Evolutionary conservation across 2,113 vertebrate genomes (phyloP), one percentile per base, ranked within the genome.

Genomic region (Xiphias gladius): DNA sequence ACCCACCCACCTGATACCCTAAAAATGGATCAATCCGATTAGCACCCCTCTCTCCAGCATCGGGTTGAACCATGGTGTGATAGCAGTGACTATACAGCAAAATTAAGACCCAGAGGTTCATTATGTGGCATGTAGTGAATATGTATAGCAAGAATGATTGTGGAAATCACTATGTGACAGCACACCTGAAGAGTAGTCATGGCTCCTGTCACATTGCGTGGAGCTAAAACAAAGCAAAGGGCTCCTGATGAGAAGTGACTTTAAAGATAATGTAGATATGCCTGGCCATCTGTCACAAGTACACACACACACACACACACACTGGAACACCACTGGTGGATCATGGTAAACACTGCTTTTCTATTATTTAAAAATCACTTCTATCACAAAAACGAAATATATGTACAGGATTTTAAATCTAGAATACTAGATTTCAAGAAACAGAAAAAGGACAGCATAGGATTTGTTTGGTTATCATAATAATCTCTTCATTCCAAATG

Each of bases 151-250:
- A 84, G 69, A 73, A 83, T 84, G 85, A 87, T 86, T 83, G 79
- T 85, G 77, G 84, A 69, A 80, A 57, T 89, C 84, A 76, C 84
- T 81, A 88, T 80, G 70, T 79, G 82, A 65, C 84, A 66, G 86
- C 88, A 91, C 92, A 91, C 89, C 91, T 94, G 89, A 90, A 92
- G 91, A 92, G 80, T 86, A 89, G 83, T 90, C 88, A 86, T 92
- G 79, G 94, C 54, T 92, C 88, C 77, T 95, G 93, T 89, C 93
- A 92, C 95, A 71, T 92, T 90, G 93, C 12, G 96, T 97, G 97
- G 97, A 98, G 97, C 97, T 96, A 93, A 99, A 97, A 98, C 97
- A 97, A 98, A 97, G 96, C 96, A 96, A 96, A 94, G 93, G 64
- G 84, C 94, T 95, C 93, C 91, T 89, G 92, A 95, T 94, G 94